Percentiles rank a stretch among this genome's conserved stretches.
phyloP scores from a whole-genome alignment of 2,888 invertebrate species.

The Heliconius ismenius region DNA sequence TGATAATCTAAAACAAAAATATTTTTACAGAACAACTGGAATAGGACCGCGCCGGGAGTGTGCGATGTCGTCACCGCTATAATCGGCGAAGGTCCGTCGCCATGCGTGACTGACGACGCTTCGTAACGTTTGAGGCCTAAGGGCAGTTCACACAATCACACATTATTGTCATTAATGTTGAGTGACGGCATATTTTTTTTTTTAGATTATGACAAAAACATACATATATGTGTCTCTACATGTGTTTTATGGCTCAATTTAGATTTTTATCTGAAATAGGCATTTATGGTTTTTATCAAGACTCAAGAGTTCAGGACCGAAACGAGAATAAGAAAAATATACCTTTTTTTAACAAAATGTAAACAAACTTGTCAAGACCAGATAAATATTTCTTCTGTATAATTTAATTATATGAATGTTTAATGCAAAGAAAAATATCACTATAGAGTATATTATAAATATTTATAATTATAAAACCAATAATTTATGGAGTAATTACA shows the following conservation, averaged over 20 bases:
- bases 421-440: neutral
- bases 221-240: neutral
- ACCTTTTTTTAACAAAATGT: neutral
- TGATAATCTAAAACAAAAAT: slow-evolving; percentile 47
- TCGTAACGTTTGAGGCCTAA: slow-evolving; percentile 41
- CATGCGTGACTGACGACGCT: slow-evolving; percentile 54
- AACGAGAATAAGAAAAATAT: neutral
- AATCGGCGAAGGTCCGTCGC: slow-evolving; percentile 69
- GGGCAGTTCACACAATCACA: slow-evolving; percentile 37
- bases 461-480: neutral
- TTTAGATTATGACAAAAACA: neutral
- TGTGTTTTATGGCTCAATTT: neutral
- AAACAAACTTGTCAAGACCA: too few relatives aligned
- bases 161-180: slow-evolving; percentile 6
- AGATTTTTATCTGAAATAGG: too few relatives aligned
- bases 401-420: too few relatives aligned
- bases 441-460: neutral
- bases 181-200: slow-evolving; percentile 17
- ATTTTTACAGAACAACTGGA: slow-evolving; percentile 50
- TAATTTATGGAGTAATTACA: neutral
- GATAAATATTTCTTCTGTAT: too few relatives aligned
- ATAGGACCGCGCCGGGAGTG: slow-evolving; percentile 54
- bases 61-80: slow-evolving; percentile 77
- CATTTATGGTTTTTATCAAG: too few relatives aligned
- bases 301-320: neutral